These are phyloP conservation scores for Daphoenositta chrysoptera DNA, from an alignment of 2,113 vertebrate genomes.

Conservation along the genomic window DNA sequence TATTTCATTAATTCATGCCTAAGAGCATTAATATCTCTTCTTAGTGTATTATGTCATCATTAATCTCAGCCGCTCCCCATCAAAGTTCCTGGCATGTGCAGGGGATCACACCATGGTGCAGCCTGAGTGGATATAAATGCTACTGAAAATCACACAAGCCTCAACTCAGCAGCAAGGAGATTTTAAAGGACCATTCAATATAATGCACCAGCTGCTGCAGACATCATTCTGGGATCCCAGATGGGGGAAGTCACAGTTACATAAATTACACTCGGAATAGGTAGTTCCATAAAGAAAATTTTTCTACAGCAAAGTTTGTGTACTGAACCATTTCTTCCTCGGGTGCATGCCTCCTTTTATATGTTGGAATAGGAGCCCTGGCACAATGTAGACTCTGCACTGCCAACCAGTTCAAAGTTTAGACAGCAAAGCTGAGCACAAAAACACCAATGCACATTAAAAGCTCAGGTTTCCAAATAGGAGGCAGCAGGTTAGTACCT, in stretches of 20 bases:
- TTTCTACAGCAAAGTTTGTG: not conserved
- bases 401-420: not conserved
- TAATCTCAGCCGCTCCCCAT: slow-evolving; percentile 23
- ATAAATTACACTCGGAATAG: not conserved
- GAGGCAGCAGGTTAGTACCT: not conserved
- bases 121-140: not conserved
- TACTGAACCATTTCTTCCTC: not conserved
- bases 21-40: slow-evolving; percentile 51
- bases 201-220: not conserved
- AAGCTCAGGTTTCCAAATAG: not conserved
- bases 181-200: not conserved
- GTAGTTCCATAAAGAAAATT: not conserved
- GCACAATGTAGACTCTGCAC: not conserved
- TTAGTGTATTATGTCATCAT: slow-evolving; percentile 35
- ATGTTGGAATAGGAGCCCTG: not conserved
- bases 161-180: not conserved
- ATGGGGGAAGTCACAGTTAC: not conserved
- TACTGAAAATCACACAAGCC: not conserved
- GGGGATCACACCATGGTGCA: not conserved
- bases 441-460: not conserved
- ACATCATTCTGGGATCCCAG: not conserved
- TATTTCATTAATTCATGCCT: slow-evolving; percentile 55
- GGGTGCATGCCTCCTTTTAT: not conserved
- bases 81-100: slow-evolving; percentile 26
- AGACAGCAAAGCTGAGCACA: not conserved